Conservation (phyloP, 2,888 invertebrate genomes). For the Pristionchus maxplancki region DNA sequence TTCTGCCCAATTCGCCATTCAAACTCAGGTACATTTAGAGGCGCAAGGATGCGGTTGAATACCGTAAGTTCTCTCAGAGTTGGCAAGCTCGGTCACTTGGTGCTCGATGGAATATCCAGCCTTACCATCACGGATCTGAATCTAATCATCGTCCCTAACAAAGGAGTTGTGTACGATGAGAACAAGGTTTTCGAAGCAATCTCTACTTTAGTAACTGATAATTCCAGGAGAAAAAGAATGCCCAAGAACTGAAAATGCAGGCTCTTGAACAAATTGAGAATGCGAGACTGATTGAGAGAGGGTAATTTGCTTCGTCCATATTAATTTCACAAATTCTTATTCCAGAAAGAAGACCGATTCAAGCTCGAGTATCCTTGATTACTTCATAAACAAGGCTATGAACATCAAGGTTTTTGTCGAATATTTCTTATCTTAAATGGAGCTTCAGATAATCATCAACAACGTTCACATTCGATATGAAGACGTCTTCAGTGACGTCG, state of each 20-base stretch:
- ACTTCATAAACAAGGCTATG: not conserved
- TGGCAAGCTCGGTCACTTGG: not conserved
- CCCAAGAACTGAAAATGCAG: not conserved
- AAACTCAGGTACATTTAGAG: not conserved
- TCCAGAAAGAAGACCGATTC: no score
- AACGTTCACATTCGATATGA: not conserved
- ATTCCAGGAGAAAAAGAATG: not conserved
- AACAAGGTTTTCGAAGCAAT: not conserved
- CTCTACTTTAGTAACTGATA: no score
- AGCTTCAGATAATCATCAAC: not conserved
- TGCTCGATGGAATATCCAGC: not conserved
- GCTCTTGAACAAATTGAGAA: conserved; percentile 1
- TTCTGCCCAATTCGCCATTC: not conserved
- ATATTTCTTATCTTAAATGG: not conserved
- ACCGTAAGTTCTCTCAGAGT: not conserved
- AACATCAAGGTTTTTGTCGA: not conserved
- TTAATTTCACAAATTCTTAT: not conserved
- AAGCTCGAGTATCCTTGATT: no score
- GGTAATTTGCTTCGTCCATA: not conserved
- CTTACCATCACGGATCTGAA: not conserved
- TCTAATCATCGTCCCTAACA: not conserved
- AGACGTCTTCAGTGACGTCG: not conserved
- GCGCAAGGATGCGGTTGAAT: not conserved
- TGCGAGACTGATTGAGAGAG: not conserved
- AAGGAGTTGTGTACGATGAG: not conserved